These are phyloP conservation scores for Aplochiton taeniatus DNA, from an alignment of 2,797 vertebrate genomes.

Conservation along the genomic window DNA sequence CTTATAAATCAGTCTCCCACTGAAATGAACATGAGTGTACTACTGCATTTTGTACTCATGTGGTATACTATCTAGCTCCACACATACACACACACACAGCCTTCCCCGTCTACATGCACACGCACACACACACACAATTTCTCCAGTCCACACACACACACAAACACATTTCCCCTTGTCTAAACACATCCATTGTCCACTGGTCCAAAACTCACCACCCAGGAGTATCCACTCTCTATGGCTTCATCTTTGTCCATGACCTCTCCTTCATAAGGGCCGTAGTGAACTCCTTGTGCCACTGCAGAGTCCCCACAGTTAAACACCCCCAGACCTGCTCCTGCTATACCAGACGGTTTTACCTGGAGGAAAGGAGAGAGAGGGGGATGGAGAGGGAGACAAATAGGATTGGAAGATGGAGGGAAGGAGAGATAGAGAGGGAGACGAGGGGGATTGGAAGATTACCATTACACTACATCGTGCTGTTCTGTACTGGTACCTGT, in stretches of 20 bases:
- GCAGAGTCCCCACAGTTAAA: slow-evolving; percentile 54
- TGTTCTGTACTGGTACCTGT: too few species aligned
- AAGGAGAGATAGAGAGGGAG: not conserved
- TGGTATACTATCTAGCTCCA: not conserved
- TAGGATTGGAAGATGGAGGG: not conserved
- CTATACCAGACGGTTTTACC: slow-evolving; percentile 55
- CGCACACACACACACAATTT: not conserved
- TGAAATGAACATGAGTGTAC: too few species aligned
- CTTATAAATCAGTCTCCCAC: too few species aligned
- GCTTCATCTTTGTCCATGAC: slow-evolving; percentile 52
- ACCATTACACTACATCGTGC: too few species aligned
- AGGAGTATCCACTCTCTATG: slow-evolving; percentile 61
- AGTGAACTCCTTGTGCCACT: slow-evolving; percentile 47
- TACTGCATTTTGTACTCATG: too few species aligned
- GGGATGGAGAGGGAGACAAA: not conserved
- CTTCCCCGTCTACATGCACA: not conserved
- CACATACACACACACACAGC: not conserved
- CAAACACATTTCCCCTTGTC: not conserved
- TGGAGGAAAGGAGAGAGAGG: slow-evolving; percentile 20
- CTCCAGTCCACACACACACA: not conserved
- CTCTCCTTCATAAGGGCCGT: slow-evolving; percentile 61
- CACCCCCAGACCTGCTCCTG: slow-evolving; percentile 63
- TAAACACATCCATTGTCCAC: not conserved
- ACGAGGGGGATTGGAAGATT: too few species aligned
- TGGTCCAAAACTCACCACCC: slow-evolving; percentile 51